Base-by-base conservation (phyloP, 2,113 vertebrate species). In the Festucalex cinctus region DNA sequence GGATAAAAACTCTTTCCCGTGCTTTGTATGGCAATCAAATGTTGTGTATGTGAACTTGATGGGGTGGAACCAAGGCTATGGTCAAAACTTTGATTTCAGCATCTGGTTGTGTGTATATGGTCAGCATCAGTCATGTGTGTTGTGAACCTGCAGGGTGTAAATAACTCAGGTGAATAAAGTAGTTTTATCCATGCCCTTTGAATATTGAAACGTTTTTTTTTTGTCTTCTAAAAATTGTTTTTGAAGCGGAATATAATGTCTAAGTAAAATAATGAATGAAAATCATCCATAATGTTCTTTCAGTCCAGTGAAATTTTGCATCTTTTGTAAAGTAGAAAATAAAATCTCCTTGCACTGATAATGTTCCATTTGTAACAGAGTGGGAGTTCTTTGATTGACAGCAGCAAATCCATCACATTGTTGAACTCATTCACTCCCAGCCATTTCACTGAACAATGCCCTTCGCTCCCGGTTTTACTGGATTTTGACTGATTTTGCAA, bases 111-210 rank as follows among this genome's bases (percentile, higher is more conserved):
- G 61, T 75, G 73, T 53, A 53, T 67, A 71, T 61, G 35, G 53
- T 68, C 83, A 77, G 73, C 71, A 81, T 76, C 53, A 13, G 46
- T 49, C 43, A 36, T 69, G 67, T 83, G 48, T 68, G 13, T 51
- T 53, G 36, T 66, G 62, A 78, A 73, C 78, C 68, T 49, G 73
- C 46, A 26, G 78, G 73, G 39, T 62, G 35, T 22, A 73, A 69
- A 51, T 54, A 71, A 73, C 75, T 85, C 69, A 76, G 65, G 65
- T 79, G 48, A 83, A 75, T 79, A 83, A 85, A 83, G 39, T 28
- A 63, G 20, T 19, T 66, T 41, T 57, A 36, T 74, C 59, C 54
- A 39, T 73, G 24, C 35, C 68, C 9, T 5, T 46, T 71, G 39
- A 74, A 24, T 0, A 9, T 22, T 48, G 35, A 22, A 63, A 44